These are phyloP conservation scores for Sylvilagus bachmani DNA, from an alignment of 2,113 vertebrate species.

Conservation along the genomic window DNA sequence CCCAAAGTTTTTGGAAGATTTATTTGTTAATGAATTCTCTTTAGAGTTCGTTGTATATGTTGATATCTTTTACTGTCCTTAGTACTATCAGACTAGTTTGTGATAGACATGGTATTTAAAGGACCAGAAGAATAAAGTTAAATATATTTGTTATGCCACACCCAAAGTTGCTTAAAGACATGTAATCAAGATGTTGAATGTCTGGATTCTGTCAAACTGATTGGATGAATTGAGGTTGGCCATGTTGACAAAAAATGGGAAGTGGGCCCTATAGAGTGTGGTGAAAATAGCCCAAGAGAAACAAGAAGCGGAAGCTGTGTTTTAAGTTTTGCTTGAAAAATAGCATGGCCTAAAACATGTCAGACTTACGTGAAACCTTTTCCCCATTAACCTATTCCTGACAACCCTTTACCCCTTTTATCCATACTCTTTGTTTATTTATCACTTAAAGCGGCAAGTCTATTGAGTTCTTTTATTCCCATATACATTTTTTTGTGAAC, in stretches of 20 bases:
- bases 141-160: neutral
- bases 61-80: neutral
- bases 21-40: neutral
- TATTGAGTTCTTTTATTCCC: neutral
- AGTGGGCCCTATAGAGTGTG: neutral
- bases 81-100: neutral
- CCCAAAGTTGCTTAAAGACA: neutral
- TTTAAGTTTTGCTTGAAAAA: slow-evolving; percentile 17
- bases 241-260: neutral
- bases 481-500: neutral
- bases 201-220: neutral
- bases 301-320: neutral
- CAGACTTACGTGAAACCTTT: neutral
- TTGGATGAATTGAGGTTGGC: neutral
- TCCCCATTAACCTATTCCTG: neutral
- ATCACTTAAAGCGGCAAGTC: neutral
- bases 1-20: neutral
- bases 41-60: neutral
- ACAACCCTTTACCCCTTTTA: neutral
- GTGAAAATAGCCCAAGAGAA: neutral
- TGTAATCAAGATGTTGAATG: neutral
- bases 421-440: neutral
- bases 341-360: neutral
- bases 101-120: neutral
- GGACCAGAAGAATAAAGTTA: neutral